Evolutionary conservation across 1,140 invertebrate species (phyloP).

Genomic region (Drosophila asahinai): DNA sequence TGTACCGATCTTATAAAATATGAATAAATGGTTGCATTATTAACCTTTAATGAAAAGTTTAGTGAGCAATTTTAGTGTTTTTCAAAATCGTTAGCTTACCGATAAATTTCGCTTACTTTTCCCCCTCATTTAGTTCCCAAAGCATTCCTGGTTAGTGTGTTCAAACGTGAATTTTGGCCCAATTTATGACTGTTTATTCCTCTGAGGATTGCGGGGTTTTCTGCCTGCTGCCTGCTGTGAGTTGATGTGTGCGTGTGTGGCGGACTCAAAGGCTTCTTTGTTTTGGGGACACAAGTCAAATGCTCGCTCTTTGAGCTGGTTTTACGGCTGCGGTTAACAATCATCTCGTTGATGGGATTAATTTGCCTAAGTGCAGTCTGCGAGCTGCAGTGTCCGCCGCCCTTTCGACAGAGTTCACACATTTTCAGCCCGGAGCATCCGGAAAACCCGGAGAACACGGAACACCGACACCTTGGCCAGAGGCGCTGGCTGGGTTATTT

Average conservation of each 20-base stretch:
- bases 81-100: neutral
- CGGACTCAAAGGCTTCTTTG: constrained; percentile 25
- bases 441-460: constrained; percentile 4
- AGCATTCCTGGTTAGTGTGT: neutral
- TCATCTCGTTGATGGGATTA: constrained; percentile 68
- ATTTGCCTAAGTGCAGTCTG: constrained; percentile 74
- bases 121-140: neutral
- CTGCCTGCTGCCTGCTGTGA: neutral
- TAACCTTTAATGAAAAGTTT: neutral
- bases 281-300: constrained; percentile 43
- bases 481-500: constrained; percentile 39
- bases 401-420: constrained; percentile 43
- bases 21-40: too few relatives aligned
- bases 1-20: too few relatives aligned
- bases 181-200: constrained; percentile 8
- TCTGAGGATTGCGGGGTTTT: neutral
- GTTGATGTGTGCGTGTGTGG: neutral
- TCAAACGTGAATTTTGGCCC: neutral
- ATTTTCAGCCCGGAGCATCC: constrained; percentile 32
- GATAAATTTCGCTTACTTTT: constrained; percentile 7
- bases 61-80: too few relatives aligned
- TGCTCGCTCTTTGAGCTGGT: constrained; percentile 36
- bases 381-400: constrained; percentile 34
- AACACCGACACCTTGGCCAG: constrained; percentile 48
- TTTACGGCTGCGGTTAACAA: constrained; percentile 37